Conservation (phyloP, 1,140 invertebrate genomes). For the Drosophila melanica region DNA sequence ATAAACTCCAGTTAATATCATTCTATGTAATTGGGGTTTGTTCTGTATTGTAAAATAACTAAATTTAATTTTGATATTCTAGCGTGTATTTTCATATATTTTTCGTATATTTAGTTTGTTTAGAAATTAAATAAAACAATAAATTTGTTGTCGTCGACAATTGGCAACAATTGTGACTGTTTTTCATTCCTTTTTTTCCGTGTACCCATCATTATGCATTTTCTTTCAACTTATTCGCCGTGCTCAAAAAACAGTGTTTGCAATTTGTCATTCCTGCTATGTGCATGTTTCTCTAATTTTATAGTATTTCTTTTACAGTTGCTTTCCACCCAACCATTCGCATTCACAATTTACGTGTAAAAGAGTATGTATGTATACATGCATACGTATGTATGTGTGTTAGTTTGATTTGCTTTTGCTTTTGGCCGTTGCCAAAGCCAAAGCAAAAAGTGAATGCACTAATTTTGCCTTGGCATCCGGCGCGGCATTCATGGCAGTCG, state of each 20-base stretch:
- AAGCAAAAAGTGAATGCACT: conserved; percentile 82
- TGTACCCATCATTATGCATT: background rate
- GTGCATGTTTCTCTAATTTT: conserved; percentile 37
- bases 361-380: background rate
- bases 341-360: conserved; percentile 46
- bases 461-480: conserved; percentile 81
- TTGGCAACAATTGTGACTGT: no score
- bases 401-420: conserved; percentile 23
- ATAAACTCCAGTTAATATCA: conserved; percentile 6
- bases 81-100: no score
- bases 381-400: conserved; percentile 1
- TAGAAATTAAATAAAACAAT: no score
- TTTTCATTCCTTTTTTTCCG: background rate
- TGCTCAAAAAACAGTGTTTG: conserved; percentile 5
- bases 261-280: conserved; percentile 34
- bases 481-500: conserved; percentile 60
- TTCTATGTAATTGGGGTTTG: background rate
- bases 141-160: no score
- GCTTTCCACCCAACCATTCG: conserved; percentile 43
- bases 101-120: no score
- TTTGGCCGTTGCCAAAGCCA: conserved; percentile 52
- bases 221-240: background rate
- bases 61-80: no score
- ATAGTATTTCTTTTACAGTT: conserved; percentile 42
- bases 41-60: no score